A percentile compares a stretch with the other conserved stretches of the same genome.
phyloP scores from a whole-genome alignment of 2,113 vertebrate genomes.

The Petrocephalus zakoni region DNA sequence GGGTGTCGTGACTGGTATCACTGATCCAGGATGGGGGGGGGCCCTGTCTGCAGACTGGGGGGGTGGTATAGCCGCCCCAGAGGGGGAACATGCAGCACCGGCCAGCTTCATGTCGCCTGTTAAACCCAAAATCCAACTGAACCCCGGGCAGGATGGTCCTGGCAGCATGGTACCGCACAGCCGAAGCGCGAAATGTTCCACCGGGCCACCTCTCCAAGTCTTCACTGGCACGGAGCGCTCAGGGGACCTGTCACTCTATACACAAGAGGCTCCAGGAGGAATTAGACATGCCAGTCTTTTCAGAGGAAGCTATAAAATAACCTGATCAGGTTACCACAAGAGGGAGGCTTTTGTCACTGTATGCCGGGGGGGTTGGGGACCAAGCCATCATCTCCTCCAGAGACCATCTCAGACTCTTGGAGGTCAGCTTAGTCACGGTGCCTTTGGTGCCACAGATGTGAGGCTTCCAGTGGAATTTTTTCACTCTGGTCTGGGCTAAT shows the following conservation, averaged over 20 bases:
- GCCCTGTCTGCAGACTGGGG: not conserved
- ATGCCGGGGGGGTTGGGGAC: too few relatives aligned
- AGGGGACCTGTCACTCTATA: not conserved
- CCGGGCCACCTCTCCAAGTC: not conserved
- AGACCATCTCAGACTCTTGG: not conserved
- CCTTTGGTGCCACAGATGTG: not conserved
- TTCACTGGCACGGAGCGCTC: not conserved
- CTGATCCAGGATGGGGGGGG: not conserved
- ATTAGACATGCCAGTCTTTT: constrained; percentile 8
- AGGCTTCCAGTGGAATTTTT: not conserved
- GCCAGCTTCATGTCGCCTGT: not conserved
- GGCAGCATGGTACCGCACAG: not conserved
- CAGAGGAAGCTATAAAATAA: not conserved
- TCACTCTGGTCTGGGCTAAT: not conserved
- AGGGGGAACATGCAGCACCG: not conserved
- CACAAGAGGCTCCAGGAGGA: constrained; percentile 2
- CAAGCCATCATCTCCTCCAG: not conserved
- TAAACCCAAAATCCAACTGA: not conserved
- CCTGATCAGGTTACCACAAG: not conserved
- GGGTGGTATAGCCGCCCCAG: not conserved
- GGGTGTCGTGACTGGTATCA: too few relatives aligned
- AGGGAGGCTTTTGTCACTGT: not conserved
- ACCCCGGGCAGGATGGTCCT: not conserved
- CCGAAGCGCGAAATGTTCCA: not conserved
- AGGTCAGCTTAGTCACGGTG: not conserved